Percentiles rank a stretch among this genome's conserved stretches.
phyloP scores from a whole-genome alignment of 2,113 vertebrate genomes.

The Megaceryle torquata region DNA sequence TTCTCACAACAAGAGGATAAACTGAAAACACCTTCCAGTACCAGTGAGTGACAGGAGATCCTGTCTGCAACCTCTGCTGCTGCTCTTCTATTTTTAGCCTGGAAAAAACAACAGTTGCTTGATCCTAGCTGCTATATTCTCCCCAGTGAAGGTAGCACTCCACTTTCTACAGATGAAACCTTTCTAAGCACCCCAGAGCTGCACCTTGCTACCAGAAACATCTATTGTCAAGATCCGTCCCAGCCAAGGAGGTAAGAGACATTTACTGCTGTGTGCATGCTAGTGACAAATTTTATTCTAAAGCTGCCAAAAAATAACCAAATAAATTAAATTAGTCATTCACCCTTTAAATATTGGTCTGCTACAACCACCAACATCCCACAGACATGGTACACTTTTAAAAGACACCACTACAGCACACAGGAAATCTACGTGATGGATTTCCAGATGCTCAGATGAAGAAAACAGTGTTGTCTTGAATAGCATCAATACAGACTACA shows the following conservation, averaged over 20 bases:
- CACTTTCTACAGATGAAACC: neutral
- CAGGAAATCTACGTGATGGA: neutral
- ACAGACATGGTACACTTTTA: neutral
- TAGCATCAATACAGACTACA: neutral
- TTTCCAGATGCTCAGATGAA: neutral
- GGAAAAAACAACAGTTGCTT: neutral
- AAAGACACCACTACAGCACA: neutral
- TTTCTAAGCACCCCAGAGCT: neutral
- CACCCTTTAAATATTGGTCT: neutral
- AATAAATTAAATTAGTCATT: neutral
- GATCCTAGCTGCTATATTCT: neutral
- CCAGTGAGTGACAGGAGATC: neutral
- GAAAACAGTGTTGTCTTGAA: neutral
- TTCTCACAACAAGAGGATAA: neutral
- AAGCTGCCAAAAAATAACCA: neutral
- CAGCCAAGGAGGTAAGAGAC: neutral
- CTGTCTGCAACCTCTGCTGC: neutral
- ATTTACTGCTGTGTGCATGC: accelerated
- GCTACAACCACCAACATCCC: neutral
- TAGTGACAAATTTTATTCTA: neutral
- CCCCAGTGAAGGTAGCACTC: no score
- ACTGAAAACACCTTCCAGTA: neutral
- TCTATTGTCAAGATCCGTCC: neutral
- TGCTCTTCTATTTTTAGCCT: neutral
- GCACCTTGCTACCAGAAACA: neutral